Evolutionary conservation across 2,113 vertebrate genomes (phyloP).

Genomic region (Falco punctatus): DNA sequence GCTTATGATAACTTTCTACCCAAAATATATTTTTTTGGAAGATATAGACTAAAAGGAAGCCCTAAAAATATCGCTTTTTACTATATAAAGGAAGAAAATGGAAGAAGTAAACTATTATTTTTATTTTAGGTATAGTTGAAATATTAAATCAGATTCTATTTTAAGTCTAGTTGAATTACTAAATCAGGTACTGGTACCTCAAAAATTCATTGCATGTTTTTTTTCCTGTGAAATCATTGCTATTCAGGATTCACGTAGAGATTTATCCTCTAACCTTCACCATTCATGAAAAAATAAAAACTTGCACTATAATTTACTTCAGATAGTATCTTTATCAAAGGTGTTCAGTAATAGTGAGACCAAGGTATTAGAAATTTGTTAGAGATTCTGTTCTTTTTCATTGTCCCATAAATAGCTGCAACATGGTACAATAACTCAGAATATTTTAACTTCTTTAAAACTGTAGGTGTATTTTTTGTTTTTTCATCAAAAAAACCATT

Average conservation of each 20-base stretch:
- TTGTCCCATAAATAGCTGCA: not conserved
- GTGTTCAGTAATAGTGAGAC: not conserved
- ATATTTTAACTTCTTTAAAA: not conserved
- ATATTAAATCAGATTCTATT: not conserved
- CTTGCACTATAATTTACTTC: not conserved
- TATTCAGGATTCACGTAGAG: not conserved
- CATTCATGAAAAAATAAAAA: not conserved
- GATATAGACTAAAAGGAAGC: not conserved
- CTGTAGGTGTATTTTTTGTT: rapidly evolving
- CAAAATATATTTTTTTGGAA: not conserved
- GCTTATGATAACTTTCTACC: not conserved
- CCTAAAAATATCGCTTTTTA: not conserved
- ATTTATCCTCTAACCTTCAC: not conserved
- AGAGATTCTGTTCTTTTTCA: not conserved
- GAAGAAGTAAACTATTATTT: not conserved
- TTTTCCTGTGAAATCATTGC: not conserved
- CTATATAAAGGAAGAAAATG: not conserved
- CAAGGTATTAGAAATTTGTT: not conserved
- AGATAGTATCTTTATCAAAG: not conserved
- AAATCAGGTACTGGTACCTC: not conserved
- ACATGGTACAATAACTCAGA: too few species aligned
- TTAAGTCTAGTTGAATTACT: not conserved
- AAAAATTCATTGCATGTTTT: not conserved
- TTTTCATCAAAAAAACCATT: not conserved
- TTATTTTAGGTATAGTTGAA: not conserved